These are phyloP conservation scores for Troides helena DNA, from an alignment of 2,888 invertebrate genomes.

Conservation along the genomic window DNA sequence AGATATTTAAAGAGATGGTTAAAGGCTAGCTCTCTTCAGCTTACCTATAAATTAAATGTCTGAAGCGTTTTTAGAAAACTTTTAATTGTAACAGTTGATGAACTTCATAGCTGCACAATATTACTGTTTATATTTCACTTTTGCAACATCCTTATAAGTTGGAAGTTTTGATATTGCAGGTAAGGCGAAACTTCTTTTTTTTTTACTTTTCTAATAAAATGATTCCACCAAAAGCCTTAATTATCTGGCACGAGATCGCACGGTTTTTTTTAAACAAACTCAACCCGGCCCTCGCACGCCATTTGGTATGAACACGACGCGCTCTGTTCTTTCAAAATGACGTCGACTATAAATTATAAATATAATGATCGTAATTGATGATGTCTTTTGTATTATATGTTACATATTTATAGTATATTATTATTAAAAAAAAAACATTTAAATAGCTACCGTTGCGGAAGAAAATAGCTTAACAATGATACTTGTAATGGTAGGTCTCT, in stretches of 20 bases:
- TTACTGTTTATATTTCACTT: background rate
- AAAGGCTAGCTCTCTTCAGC: no score
- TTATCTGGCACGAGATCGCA: constrained; percentile 77
- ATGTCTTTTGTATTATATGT: constrained; percentile 19
- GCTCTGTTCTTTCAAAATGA: constrained; percentile 43
- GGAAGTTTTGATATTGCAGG: constrained; percentile 68
- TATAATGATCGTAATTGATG: constrained; percentile 32
- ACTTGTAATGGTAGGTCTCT: no score
- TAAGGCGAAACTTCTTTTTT: constrained; percentile 66
- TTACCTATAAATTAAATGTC: no score
- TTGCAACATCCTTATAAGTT: constrained; percentile 47
- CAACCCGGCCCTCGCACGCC: constrained; percentile 56
- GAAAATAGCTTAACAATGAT: background rate
- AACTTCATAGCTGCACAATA: background rate
- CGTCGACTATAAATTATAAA: constrained; percentile 39
- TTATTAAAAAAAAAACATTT: background rate
- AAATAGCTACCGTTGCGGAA: background rate
- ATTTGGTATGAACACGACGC: constrained; percentile 56
- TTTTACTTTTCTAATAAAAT: constrained; percentile 53
- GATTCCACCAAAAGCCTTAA: constrained; percentile 70
- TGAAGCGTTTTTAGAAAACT: background rate
- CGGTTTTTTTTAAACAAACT: constrained; percentile 60
- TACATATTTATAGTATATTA: background rate
- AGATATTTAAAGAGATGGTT: no score
- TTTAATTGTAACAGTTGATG: background rate